These are phyloP conservation scores for Ormyrus thymus DNA, from an alignment of 2,888 invertebrate species.

Conservation along the genomic window DNA sequence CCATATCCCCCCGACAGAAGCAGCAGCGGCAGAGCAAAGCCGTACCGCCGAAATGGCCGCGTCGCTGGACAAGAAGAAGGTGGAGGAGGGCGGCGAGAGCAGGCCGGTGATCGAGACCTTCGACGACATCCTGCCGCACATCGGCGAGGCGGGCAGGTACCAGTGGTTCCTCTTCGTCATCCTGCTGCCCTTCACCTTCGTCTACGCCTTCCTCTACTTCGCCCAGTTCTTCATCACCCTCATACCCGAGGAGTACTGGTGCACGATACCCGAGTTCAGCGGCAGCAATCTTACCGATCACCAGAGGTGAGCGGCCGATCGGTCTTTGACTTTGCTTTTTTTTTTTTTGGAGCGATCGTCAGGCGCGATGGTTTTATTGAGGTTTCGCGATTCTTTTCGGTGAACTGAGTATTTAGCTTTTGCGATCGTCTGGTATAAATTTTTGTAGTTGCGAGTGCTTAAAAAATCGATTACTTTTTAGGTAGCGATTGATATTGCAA, in stretches of 20 bases:
- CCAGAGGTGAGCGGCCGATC: no score
- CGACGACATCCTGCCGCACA: constrained; percentile 71
- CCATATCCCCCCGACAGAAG: no score
- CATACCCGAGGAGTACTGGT: constrained; percentile 71
- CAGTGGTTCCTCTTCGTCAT: constrained; percentile 71
- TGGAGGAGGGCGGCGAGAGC: constrained; percentile 31
- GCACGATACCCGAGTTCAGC: constrained; percentile 68
- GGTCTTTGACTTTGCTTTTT: no score
- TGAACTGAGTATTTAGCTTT: no score
- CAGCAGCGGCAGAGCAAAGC: no score
- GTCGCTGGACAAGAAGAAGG: constrained; percentile 48
- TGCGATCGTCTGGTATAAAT: no score
- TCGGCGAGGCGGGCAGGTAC: constrained; percentile 72
- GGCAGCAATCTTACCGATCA: constrained; percentile 67
- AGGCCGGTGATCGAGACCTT: constrained; percentile 67
- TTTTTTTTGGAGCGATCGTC: no score
- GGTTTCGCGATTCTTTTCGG: no score
- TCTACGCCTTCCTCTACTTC: constrained; percentile 73
- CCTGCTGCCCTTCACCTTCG: constrained; percentile 72
- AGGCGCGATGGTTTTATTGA: no score
- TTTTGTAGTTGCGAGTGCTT: no score
- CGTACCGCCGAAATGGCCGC: constrained; percentile 7
- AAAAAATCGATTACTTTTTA: no score
- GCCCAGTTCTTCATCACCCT: constrained; percentile 73
- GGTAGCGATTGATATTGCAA: no score